These are phyloP conservation scores for Mallateleia sp. DNA, from an alignment of 2,888 invertebrate species.

Conservation along the genomic window DNA sequence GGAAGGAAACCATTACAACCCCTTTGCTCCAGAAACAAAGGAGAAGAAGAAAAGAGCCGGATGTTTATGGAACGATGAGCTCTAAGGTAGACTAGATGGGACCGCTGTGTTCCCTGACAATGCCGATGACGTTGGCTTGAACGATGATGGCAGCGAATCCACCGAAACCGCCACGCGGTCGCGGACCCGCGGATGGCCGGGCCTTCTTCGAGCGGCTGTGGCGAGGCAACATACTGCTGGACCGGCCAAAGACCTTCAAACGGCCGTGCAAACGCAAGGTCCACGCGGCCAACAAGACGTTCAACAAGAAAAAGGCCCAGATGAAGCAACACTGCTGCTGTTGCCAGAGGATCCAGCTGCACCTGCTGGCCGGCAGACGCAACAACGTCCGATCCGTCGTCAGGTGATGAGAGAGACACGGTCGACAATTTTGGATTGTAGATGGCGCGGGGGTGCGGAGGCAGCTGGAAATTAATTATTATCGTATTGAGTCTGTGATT, in stretches of 20 bases:
- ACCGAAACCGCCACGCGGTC: constrained; percentile 88
- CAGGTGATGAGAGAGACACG: constrained; percentile 82
- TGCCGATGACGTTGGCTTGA: too few species aligned
- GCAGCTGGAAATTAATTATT: too few species aligned
- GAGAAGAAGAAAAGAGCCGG: constrained; percentile 1
- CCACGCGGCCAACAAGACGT: constrained; percentile 82
- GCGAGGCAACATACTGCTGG: constrained; percentile 92
- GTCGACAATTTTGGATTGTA: neutral
- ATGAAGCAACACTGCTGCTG: constrained; percentile 87
- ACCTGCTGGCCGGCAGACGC: constrained; percentile 87
- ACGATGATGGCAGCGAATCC: constrained; percentile 87
- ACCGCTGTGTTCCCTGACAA: too few species aligned
- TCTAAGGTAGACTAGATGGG: too few species aligned
- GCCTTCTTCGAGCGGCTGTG: constrained; percentile 93
- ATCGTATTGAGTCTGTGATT: too few species aligned
- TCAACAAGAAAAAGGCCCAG: constrained; percentile 83
- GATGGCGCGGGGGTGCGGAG: too few species aligned
- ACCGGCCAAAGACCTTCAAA: constrained; percentile 86
- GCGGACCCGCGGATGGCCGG: constrained; percentile 91
- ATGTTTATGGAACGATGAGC: neutral
- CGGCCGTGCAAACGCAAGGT: constrained; percentile 86
- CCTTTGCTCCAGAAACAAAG: constrained; percentile 23
- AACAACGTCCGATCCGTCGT: constrained; percentile 87
- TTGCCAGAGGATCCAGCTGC: constrained; percentile 88
- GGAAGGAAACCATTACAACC: constrained; percentile 56